Conservation (phyloP, 1,140 invertebrate genomes). For the Steinernema khuongi region DNA sequence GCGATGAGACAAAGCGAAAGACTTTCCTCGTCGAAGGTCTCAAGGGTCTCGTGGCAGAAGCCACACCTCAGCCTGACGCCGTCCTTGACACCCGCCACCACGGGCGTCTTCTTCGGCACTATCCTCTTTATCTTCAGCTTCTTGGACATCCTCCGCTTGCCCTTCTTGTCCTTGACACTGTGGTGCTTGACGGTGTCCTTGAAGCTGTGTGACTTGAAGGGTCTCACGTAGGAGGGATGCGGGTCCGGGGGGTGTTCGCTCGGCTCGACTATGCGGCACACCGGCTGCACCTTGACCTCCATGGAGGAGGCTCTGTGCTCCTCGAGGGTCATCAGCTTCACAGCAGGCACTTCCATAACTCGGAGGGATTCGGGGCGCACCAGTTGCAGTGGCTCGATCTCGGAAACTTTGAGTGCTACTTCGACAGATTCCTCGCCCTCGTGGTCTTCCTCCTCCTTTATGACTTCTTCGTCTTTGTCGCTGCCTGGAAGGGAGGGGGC, state of each 20-base stretch:
- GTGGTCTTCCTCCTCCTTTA: conserved; percentile 30
- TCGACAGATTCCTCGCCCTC: conserved; percentile 28
- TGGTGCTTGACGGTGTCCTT: not conserved
- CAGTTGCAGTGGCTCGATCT: conserved; percentile 19
- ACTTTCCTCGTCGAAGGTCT: conserved; percentile 95
- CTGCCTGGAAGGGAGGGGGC: conserved; percentile 18
- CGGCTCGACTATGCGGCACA: not conserved
- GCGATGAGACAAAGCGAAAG: conserved; percentile 86
- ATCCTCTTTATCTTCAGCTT: conserved; percentile 34
- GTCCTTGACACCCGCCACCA: conserved; percentile 47
- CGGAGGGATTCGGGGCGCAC: conserved; percentile 32
- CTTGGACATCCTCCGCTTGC: conserved; percentile 25
- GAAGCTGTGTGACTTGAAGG: conserved; percentile 15
- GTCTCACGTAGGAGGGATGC: conserved; percentile 1
- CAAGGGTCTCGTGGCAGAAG: conserved; percentile 68
- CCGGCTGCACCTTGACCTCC: not conserved
- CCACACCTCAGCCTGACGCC: conserved; percentile 67
- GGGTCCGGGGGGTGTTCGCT: conserved; percentile 1
- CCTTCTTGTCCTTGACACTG: not conserved
- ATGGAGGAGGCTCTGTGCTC: not conserved
- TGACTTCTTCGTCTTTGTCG: conserved; percentile 31
- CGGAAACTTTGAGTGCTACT: not conserved
- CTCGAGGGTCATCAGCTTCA: not conserved
- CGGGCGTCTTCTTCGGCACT: not conserved
- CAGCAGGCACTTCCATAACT: conserved; percentile 14